A percentile compares a stretch with the other conserved stretches of the same genome.
Conservation (phyloP, 2,888 invertebrate genomes). For the Pheosia gnoma region DNA sequence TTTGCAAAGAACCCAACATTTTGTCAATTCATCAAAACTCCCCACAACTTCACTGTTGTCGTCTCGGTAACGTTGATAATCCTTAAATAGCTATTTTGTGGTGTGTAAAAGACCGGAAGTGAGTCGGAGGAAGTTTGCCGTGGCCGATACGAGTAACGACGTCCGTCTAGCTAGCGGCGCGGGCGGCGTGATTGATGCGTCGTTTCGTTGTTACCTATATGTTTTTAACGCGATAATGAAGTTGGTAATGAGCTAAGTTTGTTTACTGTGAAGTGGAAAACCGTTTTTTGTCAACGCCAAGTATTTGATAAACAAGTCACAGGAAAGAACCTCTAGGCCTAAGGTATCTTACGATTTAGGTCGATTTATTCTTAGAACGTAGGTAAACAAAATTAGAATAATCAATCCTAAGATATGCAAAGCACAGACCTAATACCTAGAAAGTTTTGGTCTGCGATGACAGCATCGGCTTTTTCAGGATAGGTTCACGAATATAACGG, state of each 20-base stretch:
- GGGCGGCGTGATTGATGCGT: constrained; percentile 1
- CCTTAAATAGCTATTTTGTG: constrained; percentile 5
- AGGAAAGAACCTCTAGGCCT: not conserved
- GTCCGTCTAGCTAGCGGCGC: constrained; percentile 1
- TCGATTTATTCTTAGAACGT: too few species aligned
- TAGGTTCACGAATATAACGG: too few species aligned
- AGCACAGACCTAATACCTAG: too few species aligned
- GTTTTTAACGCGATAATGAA: not conserved
- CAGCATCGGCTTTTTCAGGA: too few species aligned
- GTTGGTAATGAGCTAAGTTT: not conserved
- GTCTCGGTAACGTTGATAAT: not conserved
- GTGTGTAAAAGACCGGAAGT: constrained; percentile 6
- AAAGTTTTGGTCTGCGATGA: too few species aligned
- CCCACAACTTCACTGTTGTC: not conserved
- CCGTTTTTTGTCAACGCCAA: not conserved
- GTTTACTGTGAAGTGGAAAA: not conserved
- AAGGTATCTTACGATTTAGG: too few species aligned
- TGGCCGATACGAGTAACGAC: constrained; percentile 5
- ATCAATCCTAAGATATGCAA: too few species aligned
- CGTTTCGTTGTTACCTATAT: not conserved
- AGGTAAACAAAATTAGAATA: too few species aligned
- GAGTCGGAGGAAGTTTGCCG: constrained; percentile 9
- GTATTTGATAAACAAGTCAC: not conserved
- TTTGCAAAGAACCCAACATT: not conserved
- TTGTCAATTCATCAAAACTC: not conserved